Evolutionary conservation across 1,140 invertebrate species (phyloP).

Genomic region (Drosophila eugracilis): DNA sequence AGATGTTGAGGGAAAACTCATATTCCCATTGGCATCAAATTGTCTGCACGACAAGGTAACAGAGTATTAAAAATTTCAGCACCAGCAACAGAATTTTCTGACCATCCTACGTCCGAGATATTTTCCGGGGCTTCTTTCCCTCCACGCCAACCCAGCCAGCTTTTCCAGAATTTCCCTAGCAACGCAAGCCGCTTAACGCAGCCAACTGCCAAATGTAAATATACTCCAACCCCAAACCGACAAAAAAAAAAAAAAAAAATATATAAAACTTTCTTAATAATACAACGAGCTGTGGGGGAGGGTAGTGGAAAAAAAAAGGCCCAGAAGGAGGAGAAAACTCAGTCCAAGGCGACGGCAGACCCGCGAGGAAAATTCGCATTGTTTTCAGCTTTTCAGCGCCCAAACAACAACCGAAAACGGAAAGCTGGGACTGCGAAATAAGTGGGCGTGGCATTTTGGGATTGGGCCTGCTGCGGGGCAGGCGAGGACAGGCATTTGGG

Average conservation of each 20-base stretch:
- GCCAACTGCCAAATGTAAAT: constrained; percentile 81
- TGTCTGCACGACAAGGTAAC: constrained; percentile 77
- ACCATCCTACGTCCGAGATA: constrained; percentile 45
- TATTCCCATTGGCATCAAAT: constrained; percentile 78
- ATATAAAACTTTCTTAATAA: constrained; percentile 83
- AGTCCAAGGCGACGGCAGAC: constrained; percentile 75
- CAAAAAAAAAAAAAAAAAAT: constrained; percentile 69
- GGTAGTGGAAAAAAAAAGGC: constrained; percentile 17
- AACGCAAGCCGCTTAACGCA: constrained; percentile 80
- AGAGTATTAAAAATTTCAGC: constrained; percentile 81
- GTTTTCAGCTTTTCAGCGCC: constrained; percentile 81
- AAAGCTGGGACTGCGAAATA: constrained; percentile 15
- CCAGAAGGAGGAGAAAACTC: constrained; percentile 40
- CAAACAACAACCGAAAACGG: constrained; percentile 51
- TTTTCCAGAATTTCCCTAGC: constrained; percentile 48
- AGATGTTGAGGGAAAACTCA: constrained; percentile 34
- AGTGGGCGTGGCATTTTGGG: constrained; percentile 5
- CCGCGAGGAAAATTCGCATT: constrained; percentile 78
- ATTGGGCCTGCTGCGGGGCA: too few relatives aligned
- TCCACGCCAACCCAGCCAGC: too few relatives aligned
- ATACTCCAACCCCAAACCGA: constrained; percentile 70
- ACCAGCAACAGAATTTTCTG: constrained; percentile 64
- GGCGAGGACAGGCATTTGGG: constrained; percentile 49
- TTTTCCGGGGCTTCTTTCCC: constrained; percentile 4
- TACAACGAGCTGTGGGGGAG: constrained; percentile 72